These are phyloP conservation scores for Ashinkailepas kermadecensis DNA, from an alignment of 2,888 invertebrate genomes.

Conservation along the genomic window DNA sequence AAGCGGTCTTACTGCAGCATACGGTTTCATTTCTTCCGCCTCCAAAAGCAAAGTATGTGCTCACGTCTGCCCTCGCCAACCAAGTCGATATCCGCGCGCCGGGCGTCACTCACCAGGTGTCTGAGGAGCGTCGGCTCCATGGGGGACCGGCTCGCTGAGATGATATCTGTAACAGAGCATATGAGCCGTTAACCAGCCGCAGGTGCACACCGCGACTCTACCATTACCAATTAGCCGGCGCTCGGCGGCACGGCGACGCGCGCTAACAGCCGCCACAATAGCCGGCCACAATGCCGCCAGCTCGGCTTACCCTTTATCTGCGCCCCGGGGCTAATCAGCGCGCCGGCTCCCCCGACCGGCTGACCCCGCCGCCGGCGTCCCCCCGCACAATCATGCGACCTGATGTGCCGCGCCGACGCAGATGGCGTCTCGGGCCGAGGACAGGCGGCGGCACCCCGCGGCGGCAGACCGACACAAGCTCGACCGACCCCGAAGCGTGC, in stretches of 20 bases:
- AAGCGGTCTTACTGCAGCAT: no score
- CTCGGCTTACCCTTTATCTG: conserved; percentile 9
- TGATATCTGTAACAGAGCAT: neutral
- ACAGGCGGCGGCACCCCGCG: no score
- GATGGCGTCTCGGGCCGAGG: neutral
- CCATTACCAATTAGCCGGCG: neutral
- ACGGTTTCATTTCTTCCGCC: no score
- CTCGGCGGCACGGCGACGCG: neutral
- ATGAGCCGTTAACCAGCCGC: neutral
- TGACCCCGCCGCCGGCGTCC: neutral
- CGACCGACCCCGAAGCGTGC: no score
- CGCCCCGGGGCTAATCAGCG: neutral
- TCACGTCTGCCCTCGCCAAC: no score
- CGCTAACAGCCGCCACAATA: neutral
- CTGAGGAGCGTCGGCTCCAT: neutral
- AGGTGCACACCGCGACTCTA: neutral
- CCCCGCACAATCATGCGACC: neutral
- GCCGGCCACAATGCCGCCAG: neutral
- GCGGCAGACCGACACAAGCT: no score
- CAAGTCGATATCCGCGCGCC: no score
- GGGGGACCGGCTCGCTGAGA: neutral
- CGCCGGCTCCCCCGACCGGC: neutral
- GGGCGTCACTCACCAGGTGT: neutral
- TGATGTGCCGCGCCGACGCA: neutral
- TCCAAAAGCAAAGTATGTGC: no score